Conservation (phyloP, 2,113 vertebrate genomes). For the Spilogale gracilis region DNA sequence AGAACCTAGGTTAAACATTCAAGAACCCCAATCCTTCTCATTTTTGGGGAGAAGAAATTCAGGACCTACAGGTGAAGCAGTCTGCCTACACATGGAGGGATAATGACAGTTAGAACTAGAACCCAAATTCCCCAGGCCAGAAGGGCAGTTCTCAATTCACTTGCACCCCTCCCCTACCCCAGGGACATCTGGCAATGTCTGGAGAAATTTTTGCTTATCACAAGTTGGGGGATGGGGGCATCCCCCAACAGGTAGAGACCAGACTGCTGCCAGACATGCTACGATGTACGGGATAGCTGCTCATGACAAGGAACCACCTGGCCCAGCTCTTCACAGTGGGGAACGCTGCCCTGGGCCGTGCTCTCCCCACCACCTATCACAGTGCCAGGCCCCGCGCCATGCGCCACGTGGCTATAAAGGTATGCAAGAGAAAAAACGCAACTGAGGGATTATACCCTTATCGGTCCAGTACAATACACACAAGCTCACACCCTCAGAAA, state of each 20-base stretch:
- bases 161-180: background rate
- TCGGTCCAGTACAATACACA: background rate
- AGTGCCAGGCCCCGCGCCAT: background rate
- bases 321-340: background rate
- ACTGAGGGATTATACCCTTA: background rate
- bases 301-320: background rate
- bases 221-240: no score
- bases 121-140: background rate
- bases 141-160: background rate
- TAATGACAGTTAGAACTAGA: background rate
- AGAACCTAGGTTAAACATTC: background rate
- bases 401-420: background rate
- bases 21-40: constrained; percentile 4
- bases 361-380: background rate
- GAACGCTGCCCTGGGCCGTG: background rate
- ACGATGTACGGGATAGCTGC: background rate
- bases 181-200: background rate
- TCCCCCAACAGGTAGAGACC: background rate
- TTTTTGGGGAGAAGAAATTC: background rate
- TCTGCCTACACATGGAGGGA: background rate
- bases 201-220: background rate
- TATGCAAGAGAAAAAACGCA: background rate
- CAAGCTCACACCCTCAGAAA: background rate
- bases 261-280: background rate
- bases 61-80: background rate